Conservation (phyloP, 2,888 invertebrate species). For the Drosophila atroscutellata region DNA sequence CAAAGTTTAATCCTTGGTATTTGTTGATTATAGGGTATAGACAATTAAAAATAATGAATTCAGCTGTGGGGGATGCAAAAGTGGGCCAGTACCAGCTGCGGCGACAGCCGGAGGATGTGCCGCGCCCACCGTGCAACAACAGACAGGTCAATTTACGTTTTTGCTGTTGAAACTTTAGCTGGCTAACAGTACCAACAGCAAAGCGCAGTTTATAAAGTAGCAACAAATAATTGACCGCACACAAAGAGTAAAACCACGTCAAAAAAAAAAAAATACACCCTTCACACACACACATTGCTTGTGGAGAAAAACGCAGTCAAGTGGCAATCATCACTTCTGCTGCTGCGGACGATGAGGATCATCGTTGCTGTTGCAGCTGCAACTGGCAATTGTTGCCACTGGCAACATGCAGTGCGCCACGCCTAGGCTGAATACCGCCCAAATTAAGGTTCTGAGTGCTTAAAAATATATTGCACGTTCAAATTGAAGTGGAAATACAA, state of each 20-base stretch:
- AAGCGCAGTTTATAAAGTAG: conserved; percentile 69
- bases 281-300: conserved; percentile 18
- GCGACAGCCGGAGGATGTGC: neutral
- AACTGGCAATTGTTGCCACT: conserved; percentile 70
- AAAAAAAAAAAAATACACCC: neutral
- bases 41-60: conserved; percentile 13
- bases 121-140: conserved; percentile 19
- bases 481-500: conserved; percentile 72
- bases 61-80: neutral
- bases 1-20: neutral
- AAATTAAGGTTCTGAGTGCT: conserved; percentile 41
- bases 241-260: conserved; percentile 2
- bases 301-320: conserved; percentile 38
- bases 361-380: conserved; percentile 50
- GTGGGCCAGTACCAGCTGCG: neutral
- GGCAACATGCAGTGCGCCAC: conserved; percentile 25
- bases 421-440: conserved; percentile 10
- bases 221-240: conserved; percentile 74
- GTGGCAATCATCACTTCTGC: conserved; percentile 64
- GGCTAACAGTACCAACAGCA: conserved; percentile 31
- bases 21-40: conserved; percentile 4
- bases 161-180: conserved; percentile 32
- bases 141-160: conserved; percentile 48
- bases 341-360: conserved; percentile 32
- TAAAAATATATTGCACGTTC: conserved; percentile 77